A percentile compares a stretch with the other conserved stretches of the same genome.
These are phyloP conservation scores for Grapholita molesta DNA, from an alignment of 1,140 invertebrate species.

Conservation along the genomic window DNA sequence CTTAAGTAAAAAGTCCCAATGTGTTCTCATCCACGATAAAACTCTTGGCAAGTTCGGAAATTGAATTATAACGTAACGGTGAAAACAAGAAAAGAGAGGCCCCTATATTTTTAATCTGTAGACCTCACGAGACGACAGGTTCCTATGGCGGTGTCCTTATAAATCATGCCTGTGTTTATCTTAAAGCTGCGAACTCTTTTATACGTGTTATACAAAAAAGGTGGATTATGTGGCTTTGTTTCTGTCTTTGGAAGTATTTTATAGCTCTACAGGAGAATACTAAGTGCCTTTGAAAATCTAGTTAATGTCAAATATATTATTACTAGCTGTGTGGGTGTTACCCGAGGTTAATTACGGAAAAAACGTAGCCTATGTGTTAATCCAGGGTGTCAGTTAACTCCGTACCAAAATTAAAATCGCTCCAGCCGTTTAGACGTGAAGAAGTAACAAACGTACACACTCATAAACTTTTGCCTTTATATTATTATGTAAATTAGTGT, in stretches of 20 bases:
- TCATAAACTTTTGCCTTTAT: too few relatives aligned
- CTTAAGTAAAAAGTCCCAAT: not conserved
- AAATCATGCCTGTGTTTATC: not conserved
- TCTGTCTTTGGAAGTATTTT: not conserved
- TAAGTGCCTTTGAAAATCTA: too few relatives aligned
- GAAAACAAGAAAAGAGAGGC: not conserved
- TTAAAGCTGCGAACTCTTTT: not conserved
- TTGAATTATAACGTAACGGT: not conserved
- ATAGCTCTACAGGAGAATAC: not conserved
- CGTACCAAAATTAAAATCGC: too few relatives aligned
- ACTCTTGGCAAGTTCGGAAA: not conserved
- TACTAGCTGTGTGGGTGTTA: too few relatives aligned
- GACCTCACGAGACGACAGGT: not conserved
- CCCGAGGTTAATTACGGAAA: too few relatives aligned
- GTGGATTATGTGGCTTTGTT: not conserved
- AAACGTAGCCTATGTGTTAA: too few relatives aligned
- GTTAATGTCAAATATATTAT: too few relatives aligned
- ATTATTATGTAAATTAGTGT: too few relatives aligned
- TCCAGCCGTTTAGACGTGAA: too few relatives aligned
- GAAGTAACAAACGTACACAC: too few relatives aligned
- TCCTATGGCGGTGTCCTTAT: too few relatives aligned
- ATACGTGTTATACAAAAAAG: not conserved
- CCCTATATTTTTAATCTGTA: not conserved
- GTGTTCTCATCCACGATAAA: not conserved
- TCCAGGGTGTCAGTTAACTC: too few relatives aligned